Evolutionary conservation across 1,140 invertebrate genomes (phyloP).

Genomic region (Drosophila ambigua): DNA sequence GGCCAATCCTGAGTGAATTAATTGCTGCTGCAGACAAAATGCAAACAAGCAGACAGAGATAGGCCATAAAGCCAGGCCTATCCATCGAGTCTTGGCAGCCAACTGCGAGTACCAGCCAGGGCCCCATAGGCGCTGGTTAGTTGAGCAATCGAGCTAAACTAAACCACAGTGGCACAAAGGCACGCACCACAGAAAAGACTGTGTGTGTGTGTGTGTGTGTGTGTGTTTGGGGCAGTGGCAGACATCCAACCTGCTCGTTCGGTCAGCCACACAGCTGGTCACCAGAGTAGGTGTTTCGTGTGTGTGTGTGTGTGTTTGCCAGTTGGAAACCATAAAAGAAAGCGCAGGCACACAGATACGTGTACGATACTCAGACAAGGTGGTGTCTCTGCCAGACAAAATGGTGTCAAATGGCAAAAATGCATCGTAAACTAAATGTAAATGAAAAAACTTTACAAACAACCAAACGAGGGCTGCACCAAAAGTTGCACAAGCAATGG

Average conservation of each 20-base stretch:
- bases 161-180: slow-evolving; percentile 55
- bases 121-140: slow-evolving; percentile 54
- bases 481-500: slow-evolving; percentile 7
- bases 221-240: slow-evolving; percentile 13
- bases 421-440: slow-evolving; percentile 69
- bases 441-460: slow-evolving; percentile 50
- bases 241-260: not conserved
- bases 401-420: slow-evolving; percentile 79
- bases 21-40: slow-evolving; percentile 53
- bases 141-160: slow-evolving; percentile 73
- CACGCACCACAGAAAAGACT: slow-evolving; percentile 43
- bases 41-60: slow-evolving; percentile 25
- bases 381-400: slow-evolving; percentile 60
- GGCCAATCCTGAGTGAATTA: slow-evolving; percentile 50
- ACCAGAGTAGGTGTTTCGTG: slow-evolving; percentile 47
- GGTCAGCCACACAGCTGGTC: not conserved
- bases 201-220: too few species aligned
- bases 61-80: not conserved
- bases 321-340: slow-evolving; percentile 72
- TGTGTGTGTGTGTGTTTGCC: slow-evolving; percentile 41
- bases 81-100: too few species aligned
- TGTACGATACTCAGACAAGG: not conserved
- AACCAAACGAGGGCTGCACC: slow-evolving; percentile 32
- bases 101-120: too few species aligned
- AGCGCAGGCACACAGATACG: slow-evolving; percentile 2